Base-by-base conservation (phyloP, 2,113 vertebrate species). In the Corynorhinus townsendii region DNA sequence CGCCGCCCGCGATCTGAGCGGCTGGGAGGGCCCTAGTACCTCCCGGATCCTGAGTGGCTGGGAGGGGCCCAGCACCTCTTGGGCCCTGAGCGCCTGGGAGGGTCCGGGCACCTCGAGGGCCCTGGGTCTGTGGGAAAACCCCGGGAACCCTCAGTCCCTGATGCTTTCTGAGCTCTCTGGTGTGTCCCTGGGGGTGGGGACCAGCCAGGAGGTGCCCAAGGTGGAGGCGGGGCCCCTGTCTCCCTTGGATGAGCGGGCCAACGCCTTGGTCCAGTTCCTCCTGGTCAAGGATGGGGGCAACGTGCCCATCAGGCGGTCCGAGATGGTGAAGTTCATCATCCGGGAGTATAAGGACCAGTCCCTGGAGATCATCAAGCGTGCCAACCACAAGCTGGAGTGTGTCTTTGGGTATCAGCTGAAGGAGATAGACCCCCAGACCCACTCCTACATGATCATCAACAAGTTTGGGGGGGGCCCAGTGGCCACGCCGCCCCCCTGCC, bases 231-330 rank as follows among this genome's bases (percentile, higher is more conserved):
- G 76, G 71, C 45, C 77, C 1, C 6, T 59, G 33, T 93, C 86
- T 62, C 95, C 94, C 73, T n/a, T 95, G 87, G 89, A 97, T 47
- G 95, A 95, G 79, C 86, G 95, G 14, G 98, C 98, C 2, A 98
- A 98, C 0, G 99, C 99, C 77, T 92, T 99, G 77, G 99, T 99
- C 75, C 99, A 99, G 94, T 99, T 98, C 90, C 96, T 99, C 47
- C 93, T 99, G 35, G 98, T 99, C 26, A 99, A 99, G 71, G 99
- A 99, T 93, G 99, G 99, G 88, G 99, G 98, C 79, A 99, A 99
- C 89, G 94, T 99, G 40, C 99, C 99, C 0, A 97, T 99, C 11
- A 99, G 98, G 4, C 97, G 98, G 68, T 96, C 98, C 30, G 99
- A 99, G 99, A 89, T 88, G 95, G 92, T 96, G 56, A 99, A 98